Evolutionary conservation across 2,113 vertebrate genomes (phyloP), one percentile per base, ranked within the genome.

Genomic region (Phainopepla nitens): DNA sequence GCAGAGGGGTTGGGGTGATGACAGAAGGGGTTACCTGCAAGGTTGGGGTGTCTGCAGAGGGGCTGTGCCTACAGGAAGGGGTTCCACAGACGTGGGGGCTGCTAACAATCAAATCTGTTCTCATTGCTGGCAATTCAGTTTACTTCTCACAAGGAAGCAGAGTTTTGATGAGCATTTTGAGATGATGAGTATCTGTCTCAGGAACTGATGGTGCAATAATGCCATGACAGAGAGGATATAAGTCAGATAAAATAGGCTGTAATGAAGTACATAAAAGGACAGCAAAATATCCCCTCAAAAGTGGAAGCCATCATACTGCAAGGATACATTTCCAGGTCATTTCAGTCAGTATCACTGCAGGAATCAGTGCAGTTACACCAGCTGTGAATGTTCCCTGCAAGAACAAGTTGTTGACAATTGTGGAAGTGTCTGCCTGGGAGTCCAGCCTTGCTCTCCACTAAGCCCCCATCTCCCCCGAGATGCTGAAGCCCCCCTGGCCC

Each of bases 141-240:
- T 90, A 21, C 50, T 83, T 93, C 68, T 87, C 76, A 50, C 50
- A 78, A 68, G 88, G 87, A 70, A 84, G 54, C 50, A n/a, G 54
- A 62, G 20, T 93, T 94, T 84, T 88, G 78, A 90, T 49, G 61
- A 87, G 36, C 22, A 22, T 90, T 91, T 91, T 88, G 66, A 94
- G 78, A 70, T 60, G 60, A 90, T 69, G 64, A 44, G 56, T 42
- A 15, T 71, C 36, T 81, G 47, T 73, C 47, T 86, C 36, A 33
- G 64, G 58, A 87, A 22, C 41, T 41, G 76, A 66, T 84, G 56
- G 75, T 15, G 36, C 4, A 8, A 80, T 78, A 90, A 90, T 51
- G 60, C 47, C 9, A 1, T 36, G 41, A 53, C 1, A 4, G 2
- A 2, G 47, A 81, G 44, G 36, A 39, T 78, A 21, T 20, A 22